Evolutionary conservation across 2,113 vertebrate genomes (phyloP), one percentile per base, ranked within the genome.

Genomic region (Nothoprocta perdicaria): DNA sequence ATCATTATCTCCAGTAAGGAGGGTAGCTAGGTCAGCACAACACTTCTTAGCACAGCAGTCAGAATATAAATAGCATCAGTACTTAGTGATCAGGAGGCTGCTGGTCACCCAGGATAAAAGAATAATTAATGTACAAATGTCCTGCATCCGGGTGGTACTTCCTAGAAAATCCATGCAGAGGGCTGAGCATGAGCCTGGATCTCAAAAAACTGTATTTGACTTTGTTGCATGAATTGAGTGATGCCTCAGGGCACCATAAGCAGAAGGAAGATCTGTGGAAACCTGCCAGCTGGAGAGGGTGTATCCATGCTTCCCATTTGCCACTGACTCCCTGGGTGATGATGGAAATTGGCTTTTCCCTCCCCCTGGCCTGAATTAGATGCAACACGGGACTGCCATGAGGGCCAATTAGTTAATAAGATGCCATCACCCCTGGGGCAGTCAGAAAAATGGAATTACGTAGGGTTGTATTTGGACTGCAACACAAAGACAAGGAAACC

Each of bases 1-100:
- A 79, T 50, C 29, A 3, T 84, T 84, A 88, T 86, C 92, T 90
- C 48, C 60, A 66, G 58, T 73, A 84, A 91, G 66, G 66, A 90
- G 83, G 88, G 66, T 74, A 61, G 62, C 74, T 85, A 80, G 85
- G 84, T 89, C 79, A 60, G 50, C 61, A 41, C 86, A 79, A 35
- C 12, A 0, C 77, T 16, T 41, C 80, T 92, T 77, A 84, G 35
- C 62, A 14, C 27, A 66, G 18, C 62, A 90, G 33, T 15, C 15
- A 0, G 35, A 33, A 14, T 46, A 92, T 71, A 95, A 95, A 95
- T 84, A 94, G 78, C 41, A 52, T 58, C 71, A 57, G 84, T 40
- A 22, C 48, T 81, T 76, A 81, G 13, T 80, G 55, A 92, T 69
- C 55, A 69, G 72, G 45, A 81, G 3, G 16, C 31, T 74, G 33